Evolutionary conservation across 2,797 vertebrate genomes (phyloP).

Genomic region (Astyanax mexicanus): DNA sequence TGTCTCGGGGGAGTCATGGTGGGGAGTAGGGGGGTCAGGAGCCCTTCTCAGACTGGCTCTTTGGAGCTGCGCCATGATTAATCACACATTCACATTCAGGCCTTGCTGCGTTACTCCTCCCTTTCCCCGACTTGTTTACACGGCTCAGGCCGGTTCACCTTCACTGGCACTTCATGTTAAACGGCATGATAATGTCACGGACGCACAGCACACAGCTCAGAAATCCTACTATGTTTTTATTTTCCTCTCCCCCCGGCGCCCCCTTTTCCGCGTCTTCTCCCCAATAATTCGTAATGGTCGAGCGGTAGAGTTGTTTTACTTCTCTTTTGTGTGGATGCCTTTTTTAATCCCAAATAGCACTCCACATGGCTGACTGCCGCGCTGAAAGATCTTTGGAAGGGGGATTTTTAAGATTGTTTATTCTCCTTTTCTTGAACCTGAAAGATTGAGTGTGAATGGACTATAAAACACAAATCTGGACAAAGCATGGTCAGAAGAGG

Average conservation of each 20-base stretch:
- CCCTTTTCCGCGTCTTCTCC: slow-evolving; percentile 53
- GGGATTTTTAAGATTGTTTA: slow-evolving; percentile 56
- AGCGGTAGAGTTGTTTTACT: slow-evolving; percentile 53
- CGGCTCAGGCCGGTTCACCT: slow-evolving; percentile 66
- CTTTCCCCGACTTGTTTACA: slow-evolving; percentile 55
- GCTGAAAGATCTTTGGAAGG: slow-evolving; percentile 60
- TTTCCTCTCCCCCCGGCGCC: slow-evolving; percentile 48
- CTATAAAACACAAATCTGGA: slow-evolving; percentile 58
- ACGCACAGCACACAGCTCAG: slow-evolving; percentile 52
- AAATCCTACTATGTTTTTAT: slow-evolving; percentile 70
- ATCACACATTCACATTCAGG: slow-evolving; percentile 66
- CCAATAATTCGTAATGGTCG: slow-evolving; percentile 62
- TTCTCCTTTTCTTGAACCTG: slow-evolving; percentile 46
- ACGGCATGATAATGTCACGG: slow-evolving; percentile 69
- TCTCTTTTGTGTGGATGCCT: slow-evolving; percentile 47
- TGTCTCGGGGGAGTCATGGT: slow-evolving; percentile 62
- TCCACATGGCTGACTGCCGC: slow-evolving; percentile 34
- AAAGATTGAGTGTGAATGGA: slow-evolving; percentile 47
- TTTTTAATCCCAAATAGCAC: slow-evolving; percentile 66
- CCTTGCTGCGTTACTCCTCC: slow-evolving; percentile 39
- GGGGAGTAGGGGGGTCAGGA: slow-evolving; percentile 61
- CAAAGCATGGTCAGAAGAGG: slow-evolving; percentile 37
- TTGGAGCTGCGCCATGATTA: slow-evolving; percentile 68
- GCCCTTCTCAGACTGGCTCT: slow-evolving; percentile 62
- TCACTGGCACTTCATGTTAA: slow-evolving; percentile 67